Base-by-base conservation (phyloP, 2,888 invertebrate genomes). In the Andrena camellia region DNA sequence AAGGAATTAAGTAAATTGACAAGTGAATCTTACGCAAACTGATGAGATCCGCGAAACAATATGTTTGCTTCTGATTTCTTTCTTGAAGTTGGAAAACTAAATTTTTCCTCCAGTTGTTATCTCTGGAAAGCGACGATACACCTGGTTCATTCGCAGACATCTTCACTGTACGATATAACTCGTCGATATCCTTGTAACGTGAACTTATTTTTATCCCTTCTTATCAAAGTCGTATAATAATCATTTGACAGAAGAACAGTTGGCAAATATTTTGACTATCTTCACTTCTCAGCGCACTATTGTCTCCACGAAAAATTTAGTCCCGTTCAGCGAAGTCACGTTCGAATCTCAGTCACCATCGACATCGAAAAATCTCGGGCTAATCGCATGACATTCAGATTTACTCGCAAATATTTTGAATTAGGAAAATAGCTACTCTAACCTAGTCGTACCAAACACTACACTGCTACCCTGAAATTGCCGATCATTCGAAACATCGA, bases 31-130 rank as follows among this genome's bases (percentile, higher is more conserved):
- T 96, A 98, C 98, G 97, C 94, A 97, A 96, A 88, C 96, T 94
- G 90, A 98, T 97, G 84, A 98, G 95, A 92, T 98, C 98, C 89
- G 96, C 96, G 94, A 97, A 98, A 90, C 96, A 96, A 81, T 95
- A 94, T 29, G 96, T 96, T 95, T 98, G 97, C 83, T 95, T 95
- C 94, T 96, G 96, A 94, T 98, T 97, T 91, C 98, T 95, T 82
- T 96, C 95, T 81, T 96, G 96, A 82, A 98, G 93, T 92, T 97
- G 96, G 90, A 94, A 95, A 89, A 97, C 95, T 91, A 98, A 96
- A 91, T 95, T 95, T 90, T 95, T 96, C 92, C 97, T 96, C 97
- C 97, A 98, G 89, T 95, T 94, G 35, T 94, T 93, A 63, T 94
- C 94, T 48, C 92, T 90, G 42, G 90, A 88, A 69, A 89, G 88